Base-by-base conservation (phyloP, 2,888 invertebrate species). In the Agrochola lota region DNA sequence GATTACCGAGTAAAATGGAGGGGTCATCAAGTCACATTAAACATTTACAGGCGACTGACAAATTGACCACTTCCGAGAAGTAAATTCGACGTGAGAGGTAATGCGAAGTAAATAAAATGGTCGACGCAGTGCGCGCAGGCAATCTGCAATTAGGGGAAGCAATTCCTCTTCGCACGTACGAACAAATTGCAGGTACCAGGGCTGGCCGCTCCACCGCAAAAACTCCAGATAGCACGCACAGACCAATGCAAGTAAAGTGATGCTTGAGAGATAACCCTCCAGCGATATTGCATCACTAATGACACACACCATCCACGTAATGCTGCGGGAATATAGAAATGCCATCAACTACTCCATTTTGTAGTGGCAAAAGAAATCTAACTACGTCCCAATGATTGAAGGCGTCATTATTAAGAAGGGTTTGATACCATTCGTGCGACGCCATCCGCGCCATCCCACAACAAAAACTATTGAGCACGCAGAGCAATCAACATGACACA, bases 111-210 rank as follows among this genome's bases (percentile, higher is more conserved):
- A 93, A 92, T 92, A 92, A 92, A 93, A 91, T 89, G 90, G 88
- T 87, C 87, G 86, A 88, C 85, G 86, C 88, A 85, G 86, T 87
- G 86, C 87, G 88, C 88, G 88, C 88, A 88, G 88, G 85, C 87
- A 87, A 83, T 85, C 89, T 84, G 88, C 94, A 95, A 96, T 96
- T 95, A 95, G 90, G 93, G 90, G 87, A 93, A 92, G 94, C 94
- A 93, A 94, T 93, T 92, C 93, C 91, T 92, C 89, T 94, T 95
- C 93, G 94, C 96, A 95, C 96, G 95, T 96, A 95, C 94, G 92
- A 88, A 93, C 93, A 96, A 96, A 96, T 96, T 96, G 94, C 95
- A 87, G 91, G 91, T 92, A 91, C 91, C 90, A 90, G 91, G 84
- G 90, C 89, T 87, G 90, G 83, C 80, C 79, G 81, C 62, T 66